These are phyloP conservation scores for Brachionus manjavacas DNA, from an alignment of 1,140 invertebrate genomes.

Conservation along the genomic window DNA sequence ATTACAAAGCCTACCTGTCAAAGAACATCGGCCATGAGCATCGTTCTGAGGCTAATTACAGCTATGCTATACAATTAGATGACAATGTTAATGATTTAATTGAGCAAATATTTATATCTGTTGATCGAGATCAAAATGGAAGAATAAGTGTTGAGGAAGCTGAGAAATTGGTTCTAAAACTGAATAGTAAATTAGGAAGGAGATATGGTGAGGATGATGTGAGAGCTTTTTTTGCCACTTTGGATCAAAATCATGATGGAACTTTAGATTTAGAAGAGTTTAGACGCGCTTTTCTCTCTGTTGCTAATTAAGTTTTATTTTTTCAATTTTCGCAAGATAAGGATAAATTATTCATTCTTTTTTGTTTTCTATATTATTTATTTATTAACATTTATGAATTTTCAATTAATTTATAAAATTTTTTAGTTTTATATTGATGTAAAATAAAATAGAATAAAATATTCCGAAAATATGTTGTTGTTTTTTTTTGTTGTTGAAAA, in stretches of 20 bases:
- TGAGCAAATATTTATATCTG: conserved; percentile 11
- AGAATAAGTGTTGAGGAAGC: conserved; percentile 24
- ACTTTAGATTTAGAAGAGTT: conserved; percentile 27
- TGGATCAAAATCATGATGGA: conserved; percentile 21
- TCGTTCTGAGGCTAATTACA: neutral
- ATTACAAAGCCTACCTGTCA: neutral
- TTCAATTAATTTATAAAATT: no score
- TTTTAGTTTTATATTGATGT: no score
- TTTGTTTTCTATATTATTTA: no score
- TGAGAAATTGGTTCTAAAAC: conserved; percentile 22
- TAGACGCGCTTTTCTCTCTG: neutral
- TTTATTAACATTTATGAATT: no score
- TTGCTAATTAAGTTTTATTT: neutral
- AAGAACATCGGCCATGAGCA: neutral
- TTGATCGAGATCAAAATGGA: conserved; percentile 24
- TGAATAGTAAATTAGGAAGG: neutral
- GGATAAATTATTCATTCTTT: no score
- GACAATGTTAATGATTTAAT: conserved; percentile 7
- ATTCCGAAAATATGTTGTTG: neutral
- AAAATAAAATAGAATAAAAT: neutral
- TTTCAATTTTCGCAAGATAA: no score
- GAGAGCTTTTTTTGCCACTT: neutral
- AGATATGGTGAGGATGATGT: conserved; percentile 27
- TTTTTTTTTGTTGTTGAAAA: neutral
- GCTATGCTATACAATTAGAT: neutral